Conservation (phyloP, 1,140 invertebrate species). For the Drosophila pruinosa region DNA sequence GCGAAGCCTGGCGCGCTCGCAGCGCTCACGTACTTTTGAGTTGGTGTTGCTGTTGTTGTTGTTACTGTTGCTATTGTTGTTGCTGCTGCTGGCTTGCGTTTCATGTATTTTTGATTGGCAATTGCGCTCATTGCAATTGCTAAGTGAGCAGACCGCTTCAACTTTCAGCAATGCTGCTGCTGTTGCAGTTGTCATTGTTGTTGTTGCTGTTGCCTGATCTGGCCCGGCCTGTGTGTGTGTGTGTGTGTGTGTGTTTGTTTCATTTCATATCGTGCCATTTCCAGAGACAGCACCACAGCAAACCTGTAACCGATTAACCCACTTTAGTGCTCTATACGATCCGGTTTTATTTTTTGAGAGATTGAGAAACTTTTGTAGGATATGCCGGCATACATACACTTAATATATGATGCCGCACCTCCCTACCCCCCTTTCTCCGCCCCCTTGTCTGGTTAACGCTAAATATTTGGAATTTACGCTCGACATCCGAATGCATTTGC, state of each 20-base stretch:
- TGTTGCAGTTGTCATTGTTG: neutral
- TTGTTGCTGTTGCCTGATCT: conserved; percentile 2
- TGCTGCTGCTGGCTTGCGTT: conserved; percentile 17
- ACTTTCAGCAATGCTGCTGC: conserved; percentile 37
- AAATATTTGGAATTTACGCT: conserved; percentile 7
- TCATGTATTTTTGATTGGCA: conserved; percentile 58
- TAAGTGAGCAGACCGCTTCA: conserved; percentile 12
- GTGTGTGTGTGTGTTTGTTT: conserved; percentile 33
- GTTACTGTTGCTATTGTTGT: conserved; percentile 18
- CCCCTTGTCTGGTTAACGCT: neutral
- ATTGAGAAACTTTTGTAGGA: conserved; percentile 47
- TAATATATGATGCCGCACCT: neutral
- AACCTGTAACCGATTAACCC: conserved; percentile 70
- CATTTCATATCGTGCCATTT: conserved; percentile 54
- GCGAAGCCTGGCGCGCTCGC: conserved; percentile 49
- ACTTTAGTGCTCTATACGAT: conserved; percentile 49
- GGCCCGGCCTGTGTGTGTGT: neutral
- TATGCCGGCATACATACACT: conserved; percentile 50
- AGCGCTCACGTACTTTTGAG: conserved; percentile 8
- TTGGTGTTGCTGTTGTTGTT: conserved; percentile 9
- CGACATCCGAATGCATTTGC: conserved; percentile 22
- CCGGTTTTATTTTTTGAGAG: conserved; percentile 58
- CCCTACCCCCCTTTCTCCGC: neutral
- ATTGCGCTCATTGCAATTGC: conserved; percentile 61
- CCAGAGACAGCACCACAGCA: conserved; percentile 27